Conservation (phyloP, 2,888 invertebrate species). For the Pocota personata region DNA sequence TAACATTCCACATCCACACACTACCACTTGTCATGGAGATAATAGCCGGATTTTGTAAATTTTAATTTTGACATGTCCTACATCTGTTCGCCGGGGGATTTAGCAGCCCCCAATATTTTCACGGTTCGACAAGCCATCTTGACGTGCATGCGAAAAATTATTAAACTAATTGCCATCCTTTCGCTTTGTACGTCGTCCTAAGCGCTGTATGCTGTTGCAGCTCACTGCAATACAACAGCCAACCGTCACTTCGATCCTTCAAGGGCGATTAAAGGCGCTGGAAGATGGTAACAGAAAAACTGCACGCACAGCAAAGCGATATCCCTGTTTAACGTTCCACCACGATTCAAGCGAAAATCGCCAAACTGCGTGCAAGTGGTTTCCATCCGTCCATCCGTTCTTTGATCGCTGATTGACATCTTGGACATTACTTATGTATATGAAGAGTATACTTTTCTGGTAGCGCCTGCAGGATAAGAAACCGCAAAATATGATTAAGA, state of each 20-base stretch:
- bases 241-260: constrained; percentile 53
- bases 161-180: constrained; percentile 69
- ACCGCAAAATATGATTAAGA: constrained; percentile 72
- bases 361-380: constrained; percentile 70
- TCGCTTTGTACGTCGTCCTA: constrained; percentile 42
- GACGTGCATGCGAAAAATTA: constrained; percentile 72
- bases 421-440: constrained; percentile 59
- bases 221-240: neutral
- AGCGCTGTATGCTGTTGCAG: neutral
- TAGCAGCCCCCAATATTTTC: constrained; percentile 66
- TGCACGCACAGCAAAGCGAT: constrained; percentile 55
- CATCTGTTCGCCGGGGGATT: constrained; percentile 61
- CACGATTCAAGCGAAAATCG: constrained; percentile 60
- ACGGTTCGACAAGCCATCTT: constrained; percentile 66
- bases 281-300: constrained; percentile 25
- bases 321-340: constrained; percentile 34
- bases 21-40: constrained; percentile 55
- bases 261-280: constrained; percentile 59
- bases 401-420: constrained; percentile 70
- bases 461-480: constrained; percentile 61
- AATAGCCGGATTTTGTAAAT: constrained; percentile 71
- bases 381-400: constrained; percentile 49
- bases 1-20: constrained; percentile 31
- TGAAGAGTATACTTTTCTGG: constrained; percentile 42
- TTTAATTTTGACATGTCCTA: constrained; percentile 71